Evolutionary conservation across 2,113 vertebrate species (phyloP), one percentile per base, ranked within the genome.

Genomic region (Perca fluviatilis): DNA sequence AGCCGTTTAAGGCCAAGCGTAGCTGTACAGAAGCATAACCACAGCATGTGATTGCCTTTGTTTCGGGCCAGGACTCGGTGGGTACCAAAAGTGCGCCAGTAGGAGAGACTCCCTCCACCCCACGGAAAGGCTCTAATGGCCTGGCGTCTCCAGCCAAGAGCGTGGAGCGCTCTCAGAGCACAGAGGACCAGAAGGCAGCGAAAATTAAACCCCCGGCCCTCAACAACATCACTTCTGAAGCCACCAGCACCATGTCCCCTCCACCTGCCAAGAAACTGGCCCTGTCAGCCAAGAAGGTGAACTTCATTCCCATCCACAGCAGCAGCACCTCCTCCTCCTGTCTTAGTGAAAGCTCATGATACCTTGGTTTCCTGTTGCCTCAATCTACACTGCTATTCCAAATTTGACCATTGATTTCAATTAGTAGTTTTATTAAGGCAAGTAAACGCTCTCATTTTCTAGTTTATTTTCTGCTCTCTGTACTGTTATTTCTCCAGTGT

Each of bases 201-300:
- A 96, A 96, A 80, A 74, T 87, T 4, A 97, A 96, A 87, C 49
- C 94, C 21, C 95, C 92, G 0, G 76, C 66, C 1, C 85, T 94
- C 71, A 92, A 90, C 77, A 94, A 88, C 6, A 0, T 94, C 0
- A 0, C 89, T 0, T 66, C 91, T 0, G 96, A 96, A 85, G 84
- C 64, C 61, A 82, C 92, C 79, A 96, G 91, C 91, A 85, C 94
- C 89, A 96, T 89, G 87, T 97, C 97, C 0, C 96, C 97, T 0
- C 97, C 97, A 1, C 97, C 97, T 3, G 96, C 96, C 87, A 97
- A 97, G 85, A 98, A 96, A 40, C 93, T 96, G 83, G 96, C 92
- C 0, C 96, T 97, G 57, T 97, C 96, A 0, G 95, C 96, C 92
- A 98, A 95, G 93, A 98, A 98, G 97, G 98, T 99, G 92, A 95